Base-by-base conservation (phyloP, 2,888 invertebrate species). In the Drosophila aldrichi region DNA sequence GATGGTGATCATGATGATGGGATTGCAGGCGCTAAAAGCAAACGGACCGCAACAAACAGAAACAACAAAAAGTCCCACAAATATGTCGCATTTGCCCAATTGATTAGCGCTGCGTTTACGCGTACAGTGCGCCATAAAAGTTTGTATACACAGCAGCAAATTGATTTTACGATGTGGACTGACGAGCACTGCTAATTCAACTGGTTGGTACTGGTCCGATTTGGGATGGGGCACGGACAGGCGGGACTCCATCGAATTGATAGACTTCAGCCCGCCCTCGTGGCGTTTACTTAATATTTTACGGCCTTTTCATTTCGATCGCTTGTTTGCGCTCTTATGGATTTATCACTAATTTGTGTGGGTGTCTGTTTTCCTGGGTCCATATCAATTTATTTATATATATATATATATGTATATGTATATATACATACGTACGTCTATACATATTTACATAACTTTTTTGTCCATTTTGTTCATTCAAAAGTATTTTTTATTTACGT, bases 51-150 rank as follows among this genome's bases (percentile, higher is more conserved):
- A 69, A 52, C 38, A 63, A 57, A 16, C 14, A 67, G 25, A 63
- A 68, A 61, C 29, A 25, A 25, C 29, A 41, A 34, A 38, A 58
- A 58, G 36, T 54, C 78, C 56, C 71, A 71, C 48, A 73, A 77
- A 86, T 81, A 79, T 77, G 77, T 77, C 77, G 74, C 73, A 84
- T 87, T 85, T 85, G 60, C 57, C 36, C 82, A 87, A 82, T 74
- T 77, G 71, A 83, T 85, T 85, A 87, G 80, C 87, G 67, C 7
- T 52, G 43, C 67, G 72, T 69, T 81, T 76, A 75, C 70, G 22
- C 62, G 48, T 10, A 77, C 73, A 79, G 70, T 83, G 73, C 55
- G 70, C 74, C 83, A 81, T 79, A 81, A 86, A 85, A 85, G 57
- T 63, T 51, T 76, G 72, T 65, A 65, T 76, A 72, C 73, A 71